A percentile compares a stretch with the other conserved stretches of the same genome.
Evolutionary conservation across 1,140 invertebrate species (phyloP).

Genomic region (Belonocnema kinseyi): DNA sequence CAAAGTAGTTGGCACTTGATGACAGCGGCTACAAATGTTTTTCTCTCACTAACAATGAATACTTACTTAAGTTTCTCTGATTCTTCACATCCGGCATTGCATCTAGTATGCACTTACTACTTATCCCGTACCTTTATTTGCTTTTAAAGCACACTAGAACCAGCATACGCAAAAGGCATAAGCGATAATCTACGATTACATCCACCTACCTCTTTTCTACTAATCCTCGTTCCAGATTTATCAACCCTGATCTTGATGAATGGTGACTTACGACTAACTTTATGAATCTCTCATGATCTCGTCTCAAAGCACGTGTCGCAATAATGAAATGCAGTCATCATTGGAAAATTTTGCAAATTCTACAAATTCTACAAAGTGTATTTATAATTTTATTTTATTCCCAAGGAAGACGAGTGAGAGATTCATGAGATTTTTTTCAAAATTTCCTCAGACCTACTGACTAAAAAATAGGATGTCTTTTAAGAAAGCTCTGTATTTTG

Average conservation of each 20-base stretch:
- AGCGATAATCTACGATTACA: conserved; percentile 10
- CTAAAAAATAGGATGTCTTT: no score
- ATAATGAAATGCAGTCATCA: background rate
- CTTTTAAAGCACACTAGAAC: background rate
- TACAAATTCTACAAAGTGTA: background rate
- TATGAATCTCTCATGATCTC: conserved; percentile 6
- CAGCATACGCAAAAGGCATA: conserved; percentile 1
- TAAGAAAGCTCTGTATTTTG: no score
- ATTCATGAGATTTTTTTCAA: background rate
- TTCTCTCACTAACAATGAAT: conserved; percentile 19
- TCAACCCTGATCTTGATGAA: conserved; percentile 29
- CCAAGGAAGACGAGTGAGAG: background rate
- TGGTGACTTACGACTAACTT: background rate
- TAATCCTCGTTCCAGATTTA: conserved; percentile 22
- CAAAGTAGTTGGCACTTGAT: conserved; percentile 12
- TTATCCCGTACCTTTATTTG: conserved; percentile 1
- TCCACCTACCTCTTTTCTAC: background rate
- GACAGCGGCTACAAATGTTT: conserved; percentile 5
- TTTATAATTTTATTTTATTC: background rate
- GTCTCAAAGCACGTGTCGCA: conserved; percentile 5
- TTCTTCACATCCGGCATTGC: conserved; percentile 28
- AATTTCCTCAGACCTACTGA: background rate
- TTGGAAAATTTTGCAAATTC: background rate
- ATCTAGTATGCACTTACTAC: background rate
- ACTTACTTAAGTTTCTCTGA: conserved; percentile 27